Conservation (phyloP, 2,797 vertebrate genomes). For the Danio aesculapii region DNA sequence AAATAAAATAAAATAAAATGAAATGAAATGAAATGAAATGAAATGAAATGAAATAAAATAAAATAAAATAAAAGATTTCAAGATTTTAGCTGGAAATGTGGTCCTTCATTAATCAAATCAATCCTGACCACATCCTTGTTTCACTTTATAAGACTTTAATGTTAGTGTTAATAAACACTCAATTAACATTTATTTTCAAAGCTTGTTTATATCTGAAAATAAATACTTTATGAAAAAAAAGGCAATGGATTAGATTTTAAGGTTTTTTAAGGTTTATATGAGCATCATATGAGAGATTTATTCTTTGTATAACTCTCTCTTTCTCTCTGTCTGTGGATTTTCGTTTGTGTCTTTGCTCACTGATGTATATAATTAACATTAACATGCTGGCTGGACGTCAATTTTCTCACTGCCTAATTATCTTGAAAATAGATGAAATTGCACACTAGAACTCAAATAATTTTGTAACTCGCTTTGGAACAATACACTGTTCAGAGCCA, state of each 20-base stretch:
- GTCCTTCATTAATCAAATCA: too few relatives aligned
- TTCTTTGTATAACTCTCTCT: background rate
- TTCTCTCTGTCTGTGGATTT: background rate
- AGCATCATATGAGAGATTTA: background rate
- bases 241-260: background rate
- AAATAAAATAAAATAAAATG: too few relatives aligned
- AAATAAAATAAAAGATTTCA: too few relatives aligned
- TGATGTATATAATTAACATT: conserved; percentile 65
- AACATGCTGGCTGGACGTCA: conserved; percentile 65
- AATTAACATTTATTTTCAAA: background rate
- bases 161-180: too few relatives aligned
- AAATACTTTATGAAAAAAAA: background rate
- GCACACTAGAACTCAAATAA: conserved; percentile 34
- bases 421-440: conserved; percentile 69
- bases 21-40: too few relatives aligned
- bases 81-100: too few relatives aligned
- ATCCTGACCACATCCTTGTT: too few relatives aligned
- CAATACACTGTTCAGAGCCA: conserved; percentile 10
- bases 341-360: conserved; percentile 56
- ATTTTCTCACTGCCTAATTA: conserved; percentile 60
- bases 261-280: too few relatives aligned
- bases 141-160: too few relatives aligned
- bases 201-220: background rate
- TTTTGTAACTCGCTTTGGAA: conserved; percentile 2
- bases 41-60: too few relatives aligned